These are phyloP conservation scores for Halichoeres trimaculatus DNA, from an alignment of 2,113 vertebrate species.

Conservation along the genomic window DNA sequence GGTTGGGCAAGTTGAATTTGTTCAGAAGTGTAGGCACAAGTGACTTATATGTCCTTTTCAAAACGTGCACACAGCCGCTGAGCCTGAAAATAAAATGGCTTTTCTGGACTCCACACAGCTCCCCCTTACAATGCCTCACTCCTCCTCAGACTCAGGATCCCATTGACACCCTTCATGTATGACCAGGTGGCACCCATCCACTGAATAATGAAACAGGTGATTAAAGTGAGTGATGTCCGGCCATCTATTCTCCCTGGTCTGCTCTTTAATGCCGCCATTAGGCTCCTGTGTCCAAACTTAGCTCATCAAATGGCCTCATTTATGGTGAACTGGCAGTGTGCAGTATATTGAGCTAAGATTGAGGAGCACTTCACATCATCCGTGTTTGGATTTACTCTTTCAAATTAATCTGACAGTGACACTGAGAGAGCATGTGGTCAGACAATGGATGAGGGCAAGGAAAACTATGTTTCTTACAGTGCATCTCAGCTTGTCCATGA, in stretches of 20 bases:
- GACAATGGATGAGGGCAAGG: slow-evolving; percentile 4
- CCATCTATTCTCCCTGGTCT: slow-evolving; percentile 74
- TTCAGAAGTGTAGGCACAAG: no score
- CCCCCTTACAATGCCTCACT: slow-evolving; percentile 27
- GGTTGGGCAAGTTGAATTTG: no score
- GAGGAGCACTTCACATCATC: slow-evolving; percentile 66
- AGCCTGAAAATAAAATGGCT: slow-evolving; percentile 47
- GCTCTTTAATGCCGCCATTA: slow-evolving; percentile 76
- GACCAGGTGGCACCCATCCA: slow-evolving; percentile 73
- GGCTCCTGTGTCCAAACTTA: slow-evolving; percentile 79
- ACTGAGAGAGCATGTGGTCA: slow-evolving; percentile 26
- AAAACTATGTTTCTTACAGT: background rate
- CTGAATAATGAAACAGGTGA: slow-evolving; percentile 82
- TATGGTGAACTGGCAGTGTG: slow-evolving; percentile 63
- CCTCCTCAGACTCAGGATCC: slow-evolving; percentile 38
- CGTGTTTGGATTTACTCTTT: slow-evolving; percentile 54
- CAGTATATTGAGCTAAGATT: slow-evolving; percentile 64
- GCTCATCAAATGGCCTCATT: slow-evolving; percentile 79
- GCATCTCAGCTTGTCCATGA: no score
- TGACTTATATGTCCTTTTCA: background rate
- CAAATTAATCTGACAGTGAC: slow-evolving; percentile 43
- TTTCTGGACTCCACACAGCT: slow-evolving; percentile 39
- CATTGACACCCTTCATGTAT: slow-evolving; percentile 76
- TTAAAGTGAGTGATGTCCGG: slow-evolving; percentile 80
- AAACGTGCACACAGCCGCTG: slow-evolving; percentile 30